phyloP scores from a whole-genome alignment of 2,797 vertebrate genomes.

The Typhlichthys subterraneus region DNA sequence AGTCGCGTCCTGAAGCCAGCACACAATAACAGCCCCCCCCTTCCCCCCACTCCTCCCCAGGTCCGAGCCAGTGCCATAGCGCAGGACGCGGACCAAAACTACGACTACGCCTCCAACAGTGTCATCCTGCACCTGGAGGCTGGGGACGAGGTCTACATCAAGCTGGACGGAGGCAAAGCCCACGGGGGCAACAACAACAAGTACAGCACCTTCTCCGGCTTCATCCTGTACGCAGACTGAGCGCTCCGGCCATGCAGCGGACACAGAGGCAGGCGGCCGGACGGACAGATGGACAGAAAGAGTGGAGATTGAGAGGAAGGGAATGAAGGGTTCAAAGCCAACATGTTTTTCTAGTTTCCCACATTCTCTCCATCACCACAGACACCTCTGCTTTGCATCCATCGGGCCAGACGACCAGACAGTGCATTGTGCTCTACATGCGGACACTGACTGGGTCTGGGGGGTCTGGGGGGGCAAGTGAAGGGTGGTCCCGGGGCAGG shows the following conservation, averaged over 20 bases:
- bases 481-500: constrained; percentile 5
- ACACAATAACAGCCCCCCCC: constrained; percentile 11
- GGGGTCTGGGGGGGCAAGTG: constrained; percentile 36
- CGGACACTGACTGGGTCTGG: constrained; percentile 47
- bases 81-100: constrained; percentile 97
- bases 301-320: constrained; percentile 41
- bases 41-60: constrained; percentile 63
- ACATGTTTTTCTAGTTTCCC: constrained; percentile 70
- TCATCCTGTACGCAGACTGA: constrained; percentile 98
- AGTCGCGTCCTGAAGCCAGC: neutral
- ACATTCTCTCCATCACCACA: constrained; percentile 70
- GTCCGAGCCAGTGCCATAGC: constrained; percentile 97
- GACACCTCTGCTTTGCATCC: constrained; percentile 71
- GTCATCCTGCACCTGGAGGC: constrained; percentile 97
- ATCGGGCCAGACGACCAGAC: constrained; percentile 50
- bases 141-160: constrained; percentile 95
- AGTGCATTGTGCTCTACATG: constrained; percentile 35
- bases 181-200: constrained; percentile 99
- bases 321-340: constrained; percentile 52
- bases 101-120: constrained; percentile 98
- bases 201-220: constrained; percentile 98
- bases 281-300: constrained; percentile 22
- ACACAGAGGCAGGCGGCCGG: constrained; percentile 35
- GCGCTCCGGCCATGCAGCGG: constrained; percentile 31
- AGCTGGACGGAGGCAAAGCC: constrained; percentile 96